These are phyloP conservation scores for Neomorphus geoffroyi DNA, from an alignment of 2,797 vertebrate species.

Conservation along the genomic window DNA sequence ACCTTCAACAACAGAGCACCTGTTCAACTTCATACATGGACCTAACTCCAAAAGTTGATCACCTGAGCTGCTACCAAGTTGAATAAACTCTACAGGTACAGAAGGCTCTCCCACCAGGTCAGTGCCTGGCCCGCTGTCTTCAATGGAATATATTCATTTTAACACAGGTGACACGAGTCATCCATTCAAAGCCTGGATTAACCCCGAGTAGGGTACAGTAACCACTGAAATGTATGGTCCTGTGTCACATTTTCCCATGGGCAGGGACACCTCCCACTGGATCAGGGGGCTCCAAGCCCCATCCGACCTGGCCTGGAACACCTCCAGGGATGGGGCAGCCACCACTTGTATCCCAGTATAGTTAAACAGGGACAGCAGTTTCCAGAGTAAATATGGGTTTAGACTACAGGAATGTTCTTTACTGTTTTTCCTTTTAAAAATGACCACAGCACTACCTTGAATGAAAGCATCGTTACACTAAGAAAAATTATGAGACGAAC, in stretches of 20 bases:
- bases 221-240: neutral
- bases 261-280: too few species aligned
- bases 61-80: neutral
- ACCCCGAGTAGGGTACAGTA: neutral
- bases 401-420: neutral
- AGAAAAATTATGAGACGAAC: neutral
- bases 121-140: neutral
- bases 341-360: neutral
- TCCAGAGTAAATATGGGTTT: neutral
- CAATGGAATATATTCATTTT: neutral
- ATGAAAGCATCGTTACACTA: neutral
- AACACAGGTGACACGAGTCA: neutral
- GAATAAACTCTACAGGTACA: rapidly evolving
- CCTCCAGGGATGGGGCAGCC: too few species aligned
- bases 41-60: too few species aligned
- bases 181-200: neutral
- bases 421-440: neutral
- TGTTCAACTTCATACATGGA: neutral
- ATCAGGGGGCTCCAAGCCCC: too few species aligned
- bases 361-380: neutral
- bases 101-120: neutral
- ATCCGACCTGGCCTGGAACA: too few species aligned
- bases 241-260: neutral
- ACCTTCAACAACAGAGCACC: too few species aligned
- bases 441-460: neutral